Evolutionary conservation across 2,888 invertebrate genomes (phyloP), one percentile per base, ranked within the genome.

Genomic region (Therioaphis trifolii): DNA sequence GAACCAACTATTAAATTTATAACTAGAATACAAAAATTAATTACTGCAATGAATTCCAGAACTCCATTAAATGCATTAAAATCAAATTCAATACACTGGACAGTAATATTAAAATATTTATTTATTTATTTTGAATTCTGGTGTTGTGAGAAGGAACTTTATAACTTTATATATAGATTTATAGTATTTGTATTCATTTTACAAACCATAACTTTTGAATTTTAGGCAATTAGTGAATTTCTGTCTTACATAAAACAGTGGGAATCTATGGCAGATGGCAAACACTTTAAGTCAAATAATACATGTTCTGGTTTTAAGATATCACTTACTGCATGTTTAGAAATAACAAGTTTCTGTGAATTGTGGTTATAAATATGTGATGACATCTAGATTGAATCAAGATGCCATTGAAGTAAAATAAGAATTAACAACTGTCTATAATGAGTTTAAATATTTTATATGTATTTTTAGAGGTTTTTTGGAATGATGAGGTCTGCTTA

Each of bases 1-100:
- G 52, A 79, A 68, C 14, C 52, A n/a, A 69, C 79, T n/a, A 27
- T 68, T 58, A 68, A 79, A 29, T 79, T 79, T 35, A 79, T 79
- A 18, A 69, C 18, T 52, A 29, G 79, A 43, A 35, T 79, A 18
- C 14, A 69, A 24, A 27, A 43, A 27, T 27, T 79, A 52, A 79
- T 79, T n/a, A 21, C 4, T n/a, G 79, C 68, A n/a, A 79, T 79
- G 69, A 61, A 35, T 21, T 69, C 79, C 12, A 46, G 69, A 52
- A 24, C 29, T 29, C 69, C 66, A 46, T 40, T 68, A 29, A 69
- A 55, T 46, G 79, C 79, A 24, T 35, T 79, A 27, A 14, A 11
- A 27, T 1, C 27, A 61, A 61, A 61, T 61, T 61, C 61, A 27
- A 61, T 61, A 61, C 15, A 61, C 27, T 61, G 61, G 61, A 27